Conservation (phyloP, 2,797 vertebrate species). For the Neosilurus hyrtlii region DNA sequence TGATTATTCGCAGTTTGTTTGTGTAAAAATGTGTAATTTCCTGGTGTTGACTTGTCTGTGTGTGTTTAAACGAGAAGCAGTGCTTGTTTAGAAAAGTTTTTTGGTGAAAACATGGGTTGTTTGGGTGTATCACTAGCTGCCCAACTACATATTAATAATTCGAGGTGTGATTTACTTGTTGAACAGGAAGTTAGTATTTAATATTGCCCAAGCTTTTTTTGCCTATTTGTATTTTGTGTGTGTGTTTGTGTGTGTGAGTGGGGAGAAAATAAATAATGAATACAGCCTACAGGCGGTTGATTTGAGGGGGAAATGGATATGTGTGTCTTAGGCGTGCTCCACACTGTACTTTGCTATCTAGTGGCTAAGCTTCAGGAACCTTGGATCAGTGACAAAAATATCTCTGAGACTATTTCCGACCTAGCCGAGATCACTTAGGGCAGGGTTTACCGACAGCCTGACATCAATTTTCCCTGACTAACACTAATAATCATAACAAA, state of each 20-base stretch:
- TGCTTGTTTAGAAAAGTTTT: background rate
- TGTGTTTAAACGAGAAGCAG: background rate
- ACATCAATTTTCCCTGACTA: background rate
- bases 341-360: background rate
- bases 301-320: background rate
- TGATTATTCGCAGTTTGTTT: background rate
- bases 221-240: background rate
- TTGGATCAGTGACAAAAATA: background rate
- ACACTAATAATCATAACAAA: background rate
- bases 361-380: background rate
- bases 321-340: background rate
- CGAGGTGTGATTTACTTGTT: background rate
- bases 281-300: background rate
- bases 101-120: background rate
- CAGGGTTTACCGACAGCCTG: background rate
- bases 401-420: background rate
- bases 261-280: slow-evolving; percentile 10
- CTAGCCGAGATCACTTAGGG: background rate
- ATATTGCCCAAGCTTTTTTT: background rate
- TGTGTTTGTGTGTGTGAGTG: no score
- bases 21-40: background rate
- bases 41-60: background rate
- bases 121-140: background rate
- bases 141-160: background rate
- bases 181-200: background rate